Base-by-base conservation (phyloP, 2,888 invertebrate genomes). In the Cinara cedri region DNA sequence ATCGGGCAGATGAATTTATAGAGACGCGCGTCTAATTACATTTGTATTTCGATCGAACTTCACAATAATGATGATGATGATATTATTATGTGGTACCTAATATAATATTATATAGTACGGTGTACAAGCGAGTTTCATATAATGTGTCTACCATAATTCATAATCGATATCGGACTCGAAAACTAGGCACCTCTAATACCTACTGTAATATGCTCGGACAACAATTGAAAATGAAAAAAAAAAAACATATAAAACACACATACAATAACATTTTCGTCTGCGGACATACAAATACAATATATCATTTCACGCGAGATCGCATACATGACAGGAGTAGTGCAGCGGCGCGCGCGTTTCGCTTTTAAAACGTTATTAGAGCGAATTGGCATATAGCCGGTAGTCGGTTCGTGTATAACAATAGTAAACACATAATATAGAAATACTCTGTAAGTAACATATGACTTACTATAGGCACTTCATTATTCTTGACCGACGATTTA, bases 301-400 rank as follows among this genome's bases (percentile, higher is more conserved):
- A 54, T 75, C 65, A 65, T 54, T 42, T 75, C 42, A n/a, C 51
- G 62, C 21, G 63, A 63, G 34, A 34, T 54, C 75, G 34, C 6
- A 16, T 65, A 26, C 60, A 51, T 44, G 75, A 75, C 75, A 75
- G 34, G 34, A 34, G 6, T 6, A 6, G 3, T 34, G 34, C 34
- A n/a, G n/a, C 34, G 34, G 34, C 54, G 65, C 44, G 11, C 9
- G 42, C 75, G 75, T 75, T 75, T 75, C 75, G 54, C 75, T 75
- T 75, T 65, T 65, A 54, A 55, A 75, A 75, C 54, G 65, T 75
- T 65, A 75, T 65, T 75, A 75, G 75, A 75, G 75, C 75, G 65
- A 54, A 55, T 65, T 75, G 34, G 24, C n/a, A n/a, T n/a, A n/a
- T n/a, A n/a, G 34, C 42, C 24, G 51, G 51, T 3, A 65, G 65